Evolutionary conservation across 2,113 vertebrate genomes (phyloP).

Genomic region (Orycteropus afer): DNA sequence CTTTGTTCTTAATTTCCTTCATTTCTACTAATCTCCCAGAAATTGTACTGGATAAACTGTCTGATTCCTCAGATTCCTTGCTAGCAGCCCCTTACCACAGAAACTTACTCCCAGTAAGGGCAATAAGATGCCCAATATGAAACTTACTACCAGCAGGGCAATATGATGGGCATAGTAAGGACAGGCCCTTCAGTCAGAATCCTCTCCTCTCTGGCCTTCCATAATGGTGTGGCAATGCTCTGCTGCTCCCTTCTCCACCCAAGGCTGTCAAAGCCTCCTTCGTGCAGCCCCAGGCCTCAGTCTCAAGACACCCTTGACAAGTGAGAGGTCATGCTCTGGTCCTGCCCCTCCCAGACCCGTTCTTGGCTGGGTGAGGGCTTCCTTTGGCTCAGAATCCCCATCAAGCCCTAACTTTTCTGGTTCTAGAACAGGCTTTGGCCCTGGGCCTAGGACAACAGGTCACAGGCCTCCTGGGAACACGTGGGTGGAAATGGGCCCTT

Average conservation of each 20-base stretch:
- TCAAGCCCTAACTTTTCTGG: conserved; percentile 47
- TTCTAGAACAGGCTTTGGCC: conserved; percentile 69
- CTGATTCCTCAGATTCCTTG: background rate
- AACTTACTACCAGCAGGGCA: too few species aligned
- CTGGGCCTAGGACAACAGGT: conserved; percentile 58
- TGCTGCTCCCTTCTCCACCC: too few species aligned
- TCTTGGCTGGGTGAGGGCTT: conserved; percentile 53
- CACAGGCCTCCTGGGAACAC: conserved; percentile 34
- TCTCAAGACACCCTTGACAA: background rate
- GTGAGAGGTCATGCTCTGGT: background rate
- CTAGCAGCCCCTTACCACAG: background rate
- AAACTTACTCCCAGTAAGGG: background rate
- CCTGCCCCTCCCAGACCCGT: conserved; percentile 51
- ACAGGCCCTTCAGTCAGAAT: background rate
- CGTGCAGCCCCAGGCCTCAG: background rate
- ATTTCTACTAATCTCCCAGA: background rate
- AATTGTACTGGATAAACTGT: background rate
- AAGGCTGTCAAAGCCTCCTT: background rate
- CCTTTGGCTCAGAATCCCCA: conserved; percentile 39
- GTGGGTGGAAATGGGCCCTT: background rate
- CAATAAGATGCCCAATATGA: too few species aligned
- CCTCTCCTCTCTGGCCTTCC: background rate
- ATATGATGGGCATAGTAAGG: rapidly evolving
- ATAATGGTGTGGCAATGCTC: rapidly evolving
- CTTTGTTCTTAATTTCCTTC: background rate